phyloP scores from a whole-genome alignment of 2,888 invertebrate genomes.

The Aphodius granarius region DNA sequence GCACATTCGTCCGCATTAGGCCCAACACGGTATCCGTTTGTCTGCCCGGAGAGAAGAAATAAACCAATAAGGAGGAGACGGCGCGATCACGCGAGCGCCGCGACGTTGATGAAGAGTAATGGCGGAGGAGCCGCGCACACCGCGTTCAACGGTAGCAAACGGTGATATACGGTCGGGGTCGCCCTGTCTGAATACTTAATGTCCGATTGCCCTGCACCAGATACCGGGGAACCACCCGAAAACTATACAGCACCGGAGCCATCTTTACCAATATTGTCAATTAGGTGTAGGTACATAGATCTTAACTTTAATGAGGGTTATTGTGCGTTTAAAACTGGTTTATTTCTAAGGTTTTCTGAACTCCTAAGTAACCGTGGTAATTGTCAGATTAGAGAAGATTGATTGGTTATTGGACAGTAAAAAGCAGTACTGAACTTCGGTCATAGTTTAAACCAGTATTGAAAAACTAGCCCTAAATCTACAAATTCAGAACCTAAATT shows the following conservation, averaged over 20 bases:
- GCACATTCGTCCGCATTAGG: slow-evolving; percentile 26
- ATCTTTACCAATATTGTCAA: background rate
- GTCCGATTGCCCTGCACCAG: slow-evolving; percentile 18
- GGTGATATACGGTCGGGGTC: slow-evolving; percentile 48
- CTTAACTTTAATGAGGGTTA: too few relatives aligned
- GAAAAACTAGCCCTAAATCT: too few relatives aligned
- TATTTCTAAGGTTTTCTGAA: too few relatives aligned
- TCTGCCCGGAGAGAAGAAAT: slow-evolving; percentile 33
- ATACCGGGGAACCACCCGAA: background rate
- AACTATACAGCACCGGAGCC: slow-evolving; percentile 1
- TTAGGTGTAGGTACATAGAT: too few relatives aligned
- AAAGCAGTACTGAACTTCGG: too few relatives aligned
- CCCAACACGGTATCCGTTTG: slow-evolving; percentile 21
- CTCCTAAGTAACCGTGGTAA: too few relatives aligned
- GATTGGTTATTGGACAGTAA: too few relatives aligned
- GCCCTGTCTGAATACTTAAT: slow-evolving; percentile 50
- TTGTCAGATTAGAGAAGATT: too few relatives aligned
- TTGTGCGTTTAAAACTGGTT: too few relatives aligned
- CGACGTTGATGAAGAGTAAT: slow-evolving; percentile 53
- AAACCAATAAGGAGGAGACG: slow-evolving; percentile 50
- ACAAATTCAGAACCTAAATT: too few relatives aligned
- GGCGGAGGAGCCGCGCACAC: slow-evolving; percentile 40
- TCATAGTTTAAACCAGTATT: too few relatives aligned
- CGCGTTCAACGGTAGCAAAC: slow-evolving; percentile 39
- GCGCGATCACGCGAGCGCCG: slow-evolving; percentile 47